Percentiles rank a stretch among this genome's conserved stretches.
These are phyloP conservation scores for Heliconius hewitsoni DNA, from an alignment of 1,140 invertebrate species.

Conservation along the genomic window DNA sequence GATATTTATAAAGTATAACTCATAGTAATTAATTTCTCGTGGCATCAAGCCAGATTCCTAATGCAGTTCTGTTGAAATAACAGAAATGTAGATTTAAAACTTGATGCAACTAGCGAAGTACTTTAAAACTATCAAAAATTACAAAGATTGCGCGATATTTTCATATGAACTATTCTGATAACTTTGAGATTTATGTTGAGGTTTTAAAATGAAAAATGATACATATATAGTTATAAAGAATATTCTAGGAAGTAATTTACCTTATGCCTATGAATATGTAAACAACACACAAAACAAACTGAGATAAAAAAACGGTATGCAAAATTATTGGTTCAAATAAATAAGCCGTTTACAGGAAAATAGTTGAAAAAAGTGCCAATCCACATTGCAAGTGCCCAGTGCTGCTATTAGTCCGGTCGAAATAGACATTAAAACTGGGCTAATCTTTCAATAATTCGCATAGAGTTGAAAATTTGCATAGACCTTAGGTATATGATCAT, in stretches of 20 bases:
- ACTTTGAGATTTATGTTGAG: slow-evolving; percentile 41
- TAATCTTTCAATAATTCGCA: too few relatives aligned
- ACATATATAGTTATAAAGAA: slow-evolving; percentile 29
- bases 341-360: too few relatives aligned
- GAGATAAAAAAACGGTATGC: background rate
- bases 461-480: too few relatives aligned
- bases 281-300: too few relatives aligned
- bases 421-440: too few relatives aligned
- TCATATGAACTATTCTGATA: slow-evolving; percentile 37
- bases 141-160: slow-evolving; percentile 30
- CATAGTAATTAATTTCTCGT: slow-evolving; percentile 20
- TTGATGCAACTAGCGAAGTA: slow-evolving; percentile 28
- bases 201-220: slow-evolving; percentile 37
- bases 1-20: background rate
- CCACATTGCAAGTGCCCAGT: too few relatives aligned
- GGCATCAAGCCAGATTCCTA: background rate
- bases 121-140: slow-evolving; percentile 41
- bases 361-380: too few relatives aligned
- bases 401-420: too few relatives aligned
- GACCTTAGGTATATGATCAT: too few relatives aligned
- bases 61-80: slow-evolving; percentile 31
- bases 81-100: slow-evolving; percentile 35
- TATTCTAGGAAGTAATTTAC: slow-evolving; percentile 32
- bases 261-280: too few relatives aligned
- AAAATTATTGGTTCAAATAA: background rate